phyloP scores from a whole-genome alignment of 2,113 vertebrate genomes.

The Bubo blakistoni region DNA sequence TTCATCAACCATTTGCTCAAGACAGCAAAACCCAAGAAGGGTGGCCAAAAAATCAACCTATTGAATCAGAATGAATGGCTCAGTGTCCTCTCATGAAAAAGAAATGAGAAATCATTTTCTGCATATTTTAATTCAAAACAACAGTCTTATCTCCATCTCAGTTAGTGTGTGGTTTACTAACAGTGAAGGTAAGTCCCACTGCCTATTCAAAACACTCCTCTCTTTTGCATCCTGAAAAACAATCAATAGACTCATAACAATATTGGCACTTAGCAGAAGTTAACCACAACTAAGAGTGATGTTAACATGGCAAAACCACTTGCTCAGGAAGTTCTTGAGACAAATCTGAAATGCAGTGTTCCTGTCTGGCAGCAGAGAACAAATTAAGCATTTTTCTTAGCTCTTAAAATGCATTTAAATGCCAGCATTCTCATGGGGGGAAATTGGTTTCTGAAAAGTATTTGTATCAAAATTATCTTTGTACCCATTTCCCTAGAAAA shows the following conservation, averaged over 20 bases:
- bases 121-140: not conserved
- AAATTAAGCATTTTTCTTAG: constrained; percentile 18
- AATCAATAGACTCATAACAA: not conserved
- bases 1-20: not conserved
- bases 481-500: not conserved
- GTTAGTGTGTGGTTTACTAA: not conserved
- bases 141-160: not conserved
- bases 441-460: constrained; percentile 7
- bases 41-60: not conserved
- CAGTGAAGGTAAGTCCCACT: not conserved
- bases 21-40: not conserved
- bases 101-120: not conserved
- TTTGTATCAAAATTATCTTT: constrained; percentile 9
- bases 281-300: constrained; percentile 1
- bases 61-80: not conserved
- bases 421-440: not conserved
- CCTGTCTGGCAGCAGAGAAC: not conserved
- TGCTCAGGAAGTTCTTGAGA: constrained; percentile 49
- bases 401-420: constrained; percentile 24
- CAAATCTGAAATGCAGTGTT: constrained; percentile 17
- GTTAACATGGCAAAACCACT: not conserved
- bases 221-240: not conserved
- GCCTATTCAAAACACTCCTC: not conserved
- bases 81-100: not conserved
- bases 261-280: not conserved